A percentile compares a stretch with the other conserved stretches of the same genome.
These are phyloP conservation scores for Intellagama lesueurii DNA, from an alignment of 2,797 vertebrate genomes.

Conservation along the genomic window DNA sequence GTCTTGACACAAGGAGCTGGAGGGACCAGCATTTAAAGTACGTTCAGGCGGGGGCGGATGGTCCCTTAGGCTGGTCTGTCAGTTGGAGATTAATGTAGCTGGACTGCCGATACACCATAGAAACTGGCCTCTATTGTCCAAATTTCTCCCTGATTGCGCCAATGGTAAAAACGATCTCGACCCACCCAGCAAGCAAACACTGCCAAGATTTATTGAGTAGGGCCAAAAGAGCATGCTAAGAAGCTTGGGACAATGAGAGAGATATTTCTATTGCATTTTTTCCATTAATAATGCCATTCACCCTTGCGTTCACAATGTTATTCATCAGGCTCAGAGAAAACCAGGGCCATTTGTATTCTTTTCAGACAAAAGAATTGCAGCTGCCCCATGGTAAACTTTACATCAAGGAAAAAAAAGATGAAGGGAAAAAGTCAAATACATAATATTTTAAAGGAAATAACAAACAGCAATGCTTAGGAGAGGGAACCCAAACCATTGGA, in stretches of 20 bases:
- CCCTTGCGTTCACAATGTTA: slow-evolving; percentile 68
- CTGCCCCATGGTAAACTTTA: slow-evolving; percentile 73
- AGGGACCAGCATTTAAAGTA: slow-evolving; percentile 3
- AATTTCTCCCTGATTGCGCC: not conserved
- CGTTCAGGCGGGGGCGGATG: not conserved
- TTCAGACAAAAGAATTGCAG: slow-evolving; percentile 62
- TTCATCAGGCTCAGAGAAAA: slow-evolving; percentile 71
- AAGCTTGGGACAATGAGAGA: slow-evolving; percentile 33
- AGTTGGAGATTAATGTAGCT: slow-evolving; percentile 16
- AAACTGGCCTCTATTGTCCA: slow-evolving; percentile 39
- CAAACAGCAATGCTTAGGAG: not conserved
- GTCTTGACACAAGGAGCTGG: not conserved
- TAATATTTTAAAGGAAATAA: not conserved
- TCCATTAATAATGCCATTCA: slow-evolving; percentile 61
- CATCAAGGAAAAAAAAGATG: slow-evolving; percentile 61
- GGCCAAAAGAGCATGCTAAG: slow-evolving; percentile 36
- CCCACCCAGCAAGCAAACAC: not conserved
- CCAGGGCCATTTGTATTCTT: slow-evolving; percentile 72
- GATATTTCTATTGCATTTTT: slow-evolving; percentile 49
- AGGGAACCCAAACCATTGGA: too few relatives aligned
- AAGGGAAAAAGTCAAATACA: slow-evolving; percentile 64
- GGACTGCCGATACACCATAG: not conserved
- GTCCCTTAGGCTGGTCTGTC: slow-evolving; percentile 1
- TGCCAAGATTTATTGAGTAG: slow-evolving; percentile 20
- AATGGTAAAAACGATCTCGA: slow-evolving; percentile 27